These are phyloP conservation scores for Tachysurus vachellii DNA, from an alignment of 2,113 vertebrate genomes.

Conservation along the genomic window DNA sequence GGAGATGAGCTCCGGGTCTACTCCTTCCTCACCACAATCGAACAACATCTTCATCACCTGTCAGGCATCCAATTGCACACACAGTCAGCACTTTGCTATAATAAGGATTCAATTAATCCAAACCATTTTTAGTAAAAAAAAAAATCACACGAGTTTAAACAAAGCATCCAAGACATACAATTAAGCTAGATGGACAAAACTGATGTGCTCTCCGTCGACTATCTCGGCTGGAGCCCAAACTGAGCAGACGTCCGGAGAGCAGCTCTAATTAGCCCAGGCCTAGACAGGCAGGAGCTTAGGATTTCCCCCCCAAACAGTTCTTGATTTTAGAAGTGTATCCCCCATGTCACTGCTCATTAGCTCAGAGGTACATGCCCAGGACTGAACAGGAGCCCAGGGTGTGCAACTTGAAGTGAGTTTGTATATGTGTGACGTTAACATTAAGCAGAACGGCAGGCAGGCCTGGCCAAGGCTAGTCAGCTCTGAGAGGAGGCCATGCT, in stretches of 20 bases:
- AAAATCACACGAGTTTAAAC: neutral
- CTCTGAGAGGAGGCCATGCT: constrained; percentile 81
- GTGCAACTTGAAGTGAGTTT: constrained; percentile 37
- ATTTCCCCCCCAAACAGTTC: constrained; percentile 46
- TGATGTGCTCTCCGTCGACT: neutral
- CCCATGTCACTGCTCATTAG: constrained; percentile 46
- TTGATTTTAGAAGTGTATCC: constrained; percentile 55
- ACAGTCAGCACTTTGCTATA: neutral
- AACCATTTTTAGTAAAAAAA: neutral
- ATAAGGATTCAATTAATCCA: neutral
- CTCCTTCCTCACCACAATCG: constrained; percentile 80
- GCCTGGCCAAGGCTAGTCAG: constrained; percentile 37
- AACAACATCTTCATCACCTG: constrained; percentile 94
- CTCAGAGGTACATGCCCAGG: constrained; percentile 45
- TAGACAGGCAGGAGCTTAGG: constrained; percentile 27
- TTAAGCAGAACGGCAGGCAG: constrained; percentile 71
- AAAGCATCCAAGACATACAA: neutral
- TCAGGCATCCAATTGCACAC: constrained; percentile 56
- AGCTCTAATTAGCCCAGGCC: constrained; percentile 11
- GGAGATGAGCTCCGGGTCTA: constrained; percentile 91
- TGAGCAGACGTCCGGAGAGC: constrained; percentile 16
- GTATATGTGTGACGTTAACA: constrained; percentile 51
- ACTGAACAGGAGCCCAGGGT: constrained; percentile 34
- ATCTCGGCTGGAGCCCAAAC: neutral
- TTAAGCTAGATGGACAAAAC: neutral